Conservation (phyloP, 1,140 invertebrate species). For the Drosophila carrolli region DNA sequence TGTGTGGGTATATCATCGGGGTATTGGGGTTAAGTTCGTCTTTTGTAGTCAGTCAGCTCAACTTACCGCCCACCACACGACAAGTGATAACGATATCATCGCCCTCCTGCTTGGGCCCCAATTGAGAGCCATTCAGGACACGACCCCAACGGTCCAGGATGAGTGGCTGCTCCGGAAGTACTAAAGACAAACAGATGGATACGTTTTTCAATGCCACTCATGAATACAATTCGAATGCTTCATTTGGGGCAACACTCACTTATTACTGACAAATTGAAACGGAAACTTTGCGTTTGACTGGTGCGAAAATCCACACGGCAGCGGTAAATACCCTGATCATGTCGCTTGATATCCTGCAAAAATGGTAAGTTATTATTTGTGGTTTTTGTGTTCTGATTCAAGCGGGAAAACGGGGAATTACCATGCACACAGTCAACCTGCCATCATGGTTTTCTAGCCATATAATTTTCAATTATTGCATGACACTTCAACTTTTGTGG, state of each 20-base stretch:
- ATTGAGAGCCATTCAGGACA: slow-evolving; percentile 89
- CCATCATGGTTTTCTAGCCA: slow-evolving; percentile 6
- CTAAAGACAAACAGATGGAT: slow-evolving; percentile 85
- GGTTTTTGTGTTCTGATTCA: slow-evolving; percentile 12
- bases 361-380: slow-evolving; percentile 57
- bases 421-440: slow-evolving; percentile 42
- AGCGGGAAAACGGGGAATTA: slow-evolving; percentile 62
- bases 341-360: slow-evolving; percentile 90
- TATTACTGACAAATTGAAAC: slow-evolving; percentile 94
- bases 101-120: slow-evolving; percentile 92
- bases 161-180: slow-evolving; percentile 93
- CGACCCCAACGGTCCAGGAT: slow-evolving; percentile 92
- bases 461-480: slow-evolving; percentile 78
- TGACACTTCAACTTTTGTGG: slow-evolving; percentile 53
- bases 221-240: slow-evolving; percentile 29
- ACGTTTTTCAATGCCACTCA: slow-evolving; percentile 23
- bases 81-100: slow-evolving; percentile 87
- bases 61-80: slow-evolving; percentile 87
- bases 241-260: slow-evolving; percentile 87
- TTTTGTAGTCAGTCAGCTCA: slow-evolving; percentile 40
- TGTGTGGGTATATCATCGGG: slow-evolving; percentile 8
- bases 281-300: slow-evolving; percentile 93
- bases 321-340: slow-evolving; percentile 94
- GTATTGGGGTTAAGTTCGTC: slow-evolving; percentile 58
- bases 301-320: slow-evolving; percentile 95